Evolutionary conservation across 2,888 invertebrate genomes (phyloP).

Genomic region (Conistra vaccinii): DNA sequence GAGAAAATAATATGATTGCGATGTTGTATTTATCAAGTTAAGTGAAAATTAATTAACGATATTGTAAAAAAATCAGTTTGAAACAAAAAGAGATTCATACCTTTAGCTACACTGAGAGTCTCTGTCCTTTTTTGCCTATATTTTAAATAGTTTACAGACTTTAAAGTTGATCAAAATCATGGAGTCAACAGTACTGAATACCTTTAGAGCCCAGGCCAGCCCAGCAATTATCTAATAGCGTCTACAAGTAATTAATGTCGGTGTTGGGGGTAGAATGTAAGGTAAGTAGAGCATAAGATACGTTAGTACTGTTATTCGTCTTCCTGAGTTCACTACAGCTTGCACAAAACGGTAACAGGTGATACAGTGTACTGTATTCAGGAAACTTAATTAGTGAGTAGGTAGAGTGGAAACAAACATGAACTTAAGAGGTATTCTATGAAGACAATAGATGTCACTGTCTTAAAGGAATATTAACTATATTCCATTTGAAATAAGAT

Average conservation of each 20-base stretch:
- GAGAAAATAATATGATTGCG: neutral
- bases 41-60: neutral
- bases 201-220: no score
- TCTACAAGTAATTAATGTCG: neutral
- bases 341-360: slow-evolving; percentile 32
- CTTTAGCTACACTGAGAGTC: neutral
- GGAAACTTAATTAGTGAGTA: slow-evolving; percentile 10
- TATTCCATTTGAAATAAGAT: no score
- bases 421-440: neutral
- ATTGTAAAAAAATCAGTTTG: neutral
- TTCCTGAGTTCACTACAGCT: slow-evolving; percentile 38
- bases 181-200: no score
- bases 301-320: slow-evolving; percentile 34
- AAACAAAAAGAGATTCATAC: neutral
- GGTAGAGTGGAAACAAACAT: slow-evolving; percentile 1
- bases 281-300: slow-evolving; percentile 7
- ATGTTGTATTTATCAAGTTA: neutral
- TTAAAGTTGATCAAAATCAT: neutral
- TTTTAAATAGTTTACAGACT: neutral
- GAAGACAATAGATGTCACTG: neutral
- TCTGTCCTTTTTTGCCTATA: neutral
- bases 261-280: neutral
- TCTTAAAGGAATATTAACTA: neutral
- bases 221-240: no score
- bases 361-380: slow-evolving; percentile 12